Percentiles rank a stretch among this genome's conserved stretches.
phyloP scores from a whole-genome alignment of 1,140 invertebrate species.

The Atta texana region DNA sequence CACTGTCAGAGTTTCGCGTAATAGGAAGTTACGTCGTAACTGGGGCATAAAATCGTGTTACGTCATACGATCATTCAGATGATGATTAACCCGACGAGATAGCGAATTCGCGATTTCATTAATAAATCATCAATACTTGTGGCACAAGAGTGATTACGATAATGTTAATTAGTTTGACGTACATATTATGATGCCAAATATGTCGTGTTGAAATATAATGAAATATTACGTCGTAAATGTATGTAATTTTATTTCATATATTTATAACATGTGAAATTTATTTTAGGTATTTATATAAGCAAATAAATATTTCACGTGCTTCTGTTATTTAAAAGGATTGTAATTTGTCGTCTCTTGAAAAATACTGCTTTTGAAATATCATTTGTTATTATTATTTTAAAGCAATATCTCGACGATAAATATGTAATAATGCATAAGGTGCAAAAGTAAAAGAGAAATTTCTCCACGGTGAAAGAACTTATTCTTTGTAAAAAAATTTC shows the following conservation, averaged over 20 bases:
- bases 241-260: constrained; percentile 10
- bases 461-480: neutral
- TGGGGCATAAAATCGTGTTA: constrained; percentile 48
- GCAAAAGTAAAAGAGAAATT: neutral
- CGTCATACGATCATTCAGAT: constrained; percentile 41
- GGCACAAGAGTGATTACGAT: constrained; percentile 19
- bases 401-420: constrained; percentile 12
- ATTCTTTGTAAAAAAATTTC: neutral
- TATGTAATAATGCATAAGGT: neutral
- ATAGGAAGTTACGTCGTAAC: constrained; percentile 53
- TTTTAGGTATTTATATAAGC: neutral
- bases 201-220: constrained; percentile 6
- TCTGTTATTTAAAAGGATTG: constrained; percentile 2
- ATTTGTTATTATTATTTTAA: constrained; percentile 4
- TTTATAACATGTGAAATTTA: constrained; percentile 10
- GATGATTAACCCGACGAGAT: constrained; percentile 43
- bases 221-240: neutral
- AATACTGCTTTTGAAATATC: neutral
- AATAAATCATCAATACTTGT: constrained; percentile 41
- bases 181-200: constrained; percentile 17
- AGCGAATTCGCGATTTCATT: constrained; percentile 25
- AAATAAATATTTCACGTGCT: neutral
- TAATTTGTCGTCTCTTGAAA: neutral
- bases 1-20: constrained; percentile 29
- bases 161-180: constrained; percentile 24